A percentile compares a stretch with the other conserved stretches of the same genome.
Conservation (phyloP, 2,113 vertebrate genomes). For the Ceuthmochares aereus region DNA sequence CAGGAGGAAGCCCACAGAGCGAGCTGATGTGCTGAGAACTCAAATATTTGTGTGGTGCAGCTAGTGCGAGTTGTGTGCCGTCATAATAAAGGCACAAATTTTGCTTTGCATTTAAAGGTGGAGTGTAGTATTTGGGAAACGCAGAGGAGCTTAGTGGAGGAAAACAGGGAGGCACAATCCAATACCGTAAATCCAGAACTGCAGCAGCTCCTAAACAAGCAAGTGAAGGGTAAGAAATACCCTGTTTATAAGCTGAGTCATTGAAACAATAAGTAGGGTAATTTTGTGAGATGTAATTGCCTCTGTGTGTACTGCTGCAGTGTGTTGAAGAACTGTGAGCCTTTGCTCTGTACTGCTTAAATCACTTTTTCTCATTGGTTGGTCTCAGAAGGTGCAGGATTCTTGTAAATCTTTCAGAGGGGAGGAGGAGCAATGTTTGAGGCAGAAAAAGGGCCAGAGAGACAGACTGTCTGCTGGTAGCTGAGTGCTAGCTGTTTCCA, state of each 20-base stretch:
- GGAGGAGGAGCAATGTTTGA: background rate
- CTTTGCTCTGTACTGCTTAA: background rate
- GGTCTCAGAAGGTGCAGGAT: background rate
- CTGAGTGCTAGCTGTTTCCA: background rate
- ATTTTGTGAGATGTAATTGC: background rate
- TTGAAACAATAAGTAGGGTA: background rate
- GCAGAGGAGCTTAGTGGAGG: background rate
- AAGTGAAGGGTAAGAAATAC: background rate
- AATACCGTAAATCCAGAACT: background rate
- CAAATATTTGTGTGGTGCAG: rapidly evolving
- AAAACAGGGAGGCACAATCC: background rate
- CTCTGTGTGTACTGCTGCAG: background rate
- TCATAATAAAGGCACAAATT: background rate
- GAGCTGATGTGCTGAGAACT: background rate
- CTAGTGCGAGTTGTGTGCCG: background rate
- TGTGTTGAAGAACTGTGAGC: background rate
- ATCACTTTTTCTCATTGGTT: rapidly evolving
- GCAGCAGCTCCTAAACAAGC: background rate
- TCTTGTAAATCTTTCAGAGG: background rate
- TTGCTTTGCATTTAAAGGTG: background rate
- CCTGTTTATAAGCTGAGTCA: background rate
- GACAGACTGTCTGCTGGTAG: background rate
- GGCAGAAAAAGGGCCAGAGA: background rate
- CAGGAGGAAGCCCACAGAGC: background rate
- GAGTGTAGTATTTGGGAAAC: background rate